Evolutionary conservation across 2,797 vertebrate species (phyloP).

Genomic region (Pseudomugil gertrudae): DNA sequence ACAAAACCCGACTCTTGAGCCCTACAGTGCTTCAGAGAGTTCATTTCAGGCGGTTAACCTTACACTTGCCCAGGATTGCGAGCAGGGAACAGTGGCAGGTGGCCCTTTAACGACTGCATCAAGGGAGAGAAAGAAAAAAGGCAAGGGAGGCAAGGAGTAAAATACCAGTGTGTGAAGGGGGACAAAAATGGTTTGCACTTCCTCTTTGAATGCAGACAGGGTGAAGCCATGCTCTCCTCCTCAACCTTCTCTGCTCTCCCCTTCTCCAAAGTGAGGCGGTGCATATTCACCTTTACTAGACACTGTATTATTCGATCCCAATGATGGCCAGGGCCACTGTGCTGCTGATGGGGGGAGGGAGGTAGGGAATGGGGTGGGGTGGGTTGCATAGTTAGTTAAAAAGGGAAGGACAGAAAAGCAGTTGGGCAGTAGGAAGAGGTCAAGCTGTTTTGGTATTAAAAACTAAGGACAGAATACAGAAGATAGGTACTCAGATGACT

Average conservation of each 20-base stretch:
- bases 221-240: constrained; percentile 35
- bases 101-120: constrained; percentile 55
- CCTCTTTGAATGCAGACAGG: constrained; percentile 61
- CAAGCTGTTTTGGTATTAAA: constrained; percentile 59
- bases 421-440: constrained; percentile 40
- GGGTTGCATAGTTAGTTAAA: constrained; percentile 53
- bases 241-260: constrained; percentile 25
- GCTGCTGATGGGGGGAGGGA: constrained; percentile 11
- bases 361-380: too few relatives aligned
- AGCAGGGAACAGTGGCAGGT: constrained; percentile 33
- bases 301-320: constrained; percentile 55
- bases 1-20: not conserved
- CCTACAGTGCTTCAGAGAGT: constrained; percentile 28
- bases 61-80: constrained; percentile 48
- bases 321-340: constrained; percentile 22
- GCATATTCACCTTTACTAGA: constrained; percentile 60
- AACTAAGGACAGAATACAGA: constrained; percentile 40
- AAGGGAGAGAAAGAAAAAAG: constrained; percentile 40
- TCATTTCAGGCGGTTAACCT: constrained; percentile 66
- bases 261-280: constrained; percentile 51
- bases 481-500: constrained; percentile 19
- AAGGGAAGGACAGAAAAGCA: constrained; percentile 28
- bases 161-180: not conserved
- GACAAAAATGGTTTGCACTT: constrained; percentile 11
- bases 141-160: constrained; percentile 19